Evolutionary conservation across 2,888 invertebrate genomes (phyloP), one percentile per base, ranked within the genome.

Genomic region (Drosophila pseudotalamancana): DNA sequence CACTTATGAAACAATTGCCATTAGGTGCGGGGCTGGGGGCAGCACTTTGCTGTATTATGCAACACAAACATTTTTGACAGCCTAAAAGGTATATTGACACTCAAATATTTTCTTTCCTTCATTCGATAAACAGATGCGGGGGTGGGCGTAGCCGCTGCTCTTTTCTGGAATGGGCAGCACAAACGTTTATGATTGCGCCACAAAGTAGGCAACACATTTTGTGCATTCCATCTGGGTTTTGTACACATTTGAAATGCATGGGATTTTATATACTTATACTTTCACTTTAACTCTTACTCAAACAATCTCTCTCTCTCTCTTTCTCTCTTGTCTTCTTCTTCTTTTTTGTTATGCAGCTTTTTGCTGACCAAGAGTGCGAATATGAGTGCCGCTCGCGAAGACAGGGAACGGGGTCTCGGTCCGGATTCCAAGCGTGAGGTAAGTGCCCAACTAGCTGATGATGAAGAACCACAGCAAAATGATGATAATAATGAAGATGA

Each of bases 371-470:
- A 81, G 43, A 84, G 71, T 66, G 32, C 85, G 35, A 49, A 43
- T 59, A 40, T 66, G n/a, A 70, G 62, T 19, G 76, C 74, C 53
- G 77, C 76, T 25, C 81, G 82, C 63, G 87, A 88, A 59, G 89
- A 83, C 49, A 77, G 79, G 46, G 83, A 79, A 34, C 87, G 84
- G 50, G 89, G 82, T 46, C 82, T 87, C 71, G 82, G 63, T 23
- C 61, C 60, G 64, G 80, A 80, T 34, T 68, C 59, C 11, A 87
- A 87, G 61, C 64, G 81, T 27, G 80, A 87, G 80, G 80, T 81
- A 84, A 81, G 85, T 84, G 46, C 51, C 37, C 12, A 39, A 56
- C 42, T 29, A 27, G 40, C 25, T 42, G 11, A 57, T 42, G 40
- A 43, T 46, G 29, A 53, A 9, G 35, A 37, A 31, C 29, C 29